Evolutionary conservation across 1,140 invertebrate genomes (phyloP), one percentile per base, ranked within the genome.

Genomic region (Dendrolimus kikuchii): DNA sequence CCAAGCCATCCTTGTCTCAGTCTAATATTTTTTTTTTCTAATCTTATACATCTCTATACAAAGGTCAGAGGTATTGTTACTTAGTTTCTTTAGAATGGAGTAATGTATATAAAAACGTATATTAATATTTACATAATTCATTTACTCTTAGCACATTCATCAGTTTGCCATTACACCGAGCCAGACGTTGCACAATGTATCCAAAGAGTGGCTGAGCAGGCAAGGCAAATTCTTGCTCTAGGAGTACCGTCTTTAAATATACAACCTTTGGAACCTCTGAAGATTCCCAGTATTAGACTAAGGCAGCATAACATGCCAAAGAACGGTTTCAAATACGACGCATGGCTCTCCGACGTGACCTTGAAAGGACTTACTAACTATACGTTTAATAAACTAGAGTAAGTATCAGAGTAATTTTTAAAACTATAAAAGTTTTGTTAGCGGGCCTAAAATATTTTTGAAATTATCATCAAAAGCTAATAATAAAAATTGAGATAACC

Each of bases 171-270:
- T 52, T 85, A 86, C 64, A 87, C 81, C 50, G 89, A 91, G 49
- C 90, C 91, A 0, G 74, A 90, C 38, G 65, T 92, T n/a, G 85
- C 89, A 3, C 71, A 86, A 5, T 93, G 92, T 64, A 77, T 92
- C 39, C 87, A 73, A 8, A 67, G 77, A 2, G 87, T 90, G 39
- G 88, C 90, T 0, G 87, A 90, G 51, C 68, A 79, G 42, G 79
- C 78, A 0, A 59, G 68, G 7, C 46, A 63, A 0, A 59, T 83
- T 1, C 66, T 86, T 4, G 81, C 80, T 0, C 69, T 74, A 45
- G 83, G 83, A 23, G 76, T 81, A 10, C 77, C 80, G 0, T 66
- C 74, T 0, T 66, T 85, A 7, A 70, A 70, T 39, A 77, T 86
- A 38, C 83, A 84, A 53, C 70, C 81, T 0, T 52, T 86, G 43